phyloP scores from a whole-genome alignment of 2,797 vertebrate genomes.

The Bradypodion pumilum region DNA sequence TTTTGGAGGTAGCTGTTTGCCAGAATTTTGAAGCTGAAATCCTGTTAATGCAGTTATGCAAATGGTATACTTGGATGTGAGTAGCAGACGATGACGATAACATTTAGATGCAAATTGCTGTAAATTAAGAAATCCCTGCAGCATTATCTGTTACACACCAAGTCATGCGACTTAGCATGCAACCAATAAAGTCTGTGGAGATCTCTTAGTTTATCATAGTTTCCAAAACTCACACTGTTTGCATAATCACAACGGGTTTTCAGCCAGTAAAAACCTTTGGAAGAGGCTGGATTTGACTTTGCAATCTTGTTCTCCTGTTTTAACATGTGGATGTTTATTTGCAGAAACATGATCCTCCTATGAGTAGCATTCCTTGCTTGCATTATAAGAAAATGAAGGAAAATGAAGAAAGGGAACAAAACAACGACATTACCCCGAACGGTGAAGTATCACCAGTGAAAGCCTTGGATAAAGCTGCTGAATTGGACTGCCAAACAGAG shows the following conservation, averaged over 20 bases:
- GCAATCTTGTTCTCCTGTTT: slow-evolving; percentile 2
- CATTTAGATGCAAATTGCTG: no score
- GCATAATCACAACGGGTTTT: no score
- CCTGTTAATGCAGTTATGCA: no score
- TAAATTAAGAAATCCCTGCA: no score
- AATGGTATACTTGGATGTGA: no score
- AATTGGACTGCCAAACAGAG: slow-evolving; percentile 78
- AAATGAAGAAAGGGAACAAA: slow-evolving; percentile 90
- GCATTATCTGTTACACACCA: no score
- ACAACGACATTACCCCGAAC: slow-evolving; percentile 80
- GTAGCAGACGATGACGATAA: no score
- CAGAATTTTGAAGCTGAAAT: background rate
- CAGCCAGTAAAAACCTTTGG: background rate
- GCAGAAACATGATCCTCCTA: slow-evolving; percentile 98
- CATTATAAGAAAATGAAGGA: slow-evolving; percentile 99
- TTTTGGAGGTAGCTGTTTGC: background rate
- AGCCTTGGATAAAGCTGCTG: slow-evolving; percentile 70
- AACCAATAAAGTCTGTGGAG: no score
- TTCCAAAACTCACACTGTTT: no score
- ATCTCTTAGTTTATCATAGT: no score
- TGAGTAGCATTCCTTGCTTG: slow-evolving; percentile 97
- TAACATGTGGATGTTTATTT: slow-evolving; percentile 40
- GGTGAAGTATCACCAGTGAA: slow-evolving; percentile 79
- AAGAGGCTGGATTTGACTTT: background rate
- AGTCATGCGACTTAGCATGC: no score